phyloP scores from a whole-genome alignment of 1,140 invertebrate species.

The Zaprionus camerounensis region DNA sequence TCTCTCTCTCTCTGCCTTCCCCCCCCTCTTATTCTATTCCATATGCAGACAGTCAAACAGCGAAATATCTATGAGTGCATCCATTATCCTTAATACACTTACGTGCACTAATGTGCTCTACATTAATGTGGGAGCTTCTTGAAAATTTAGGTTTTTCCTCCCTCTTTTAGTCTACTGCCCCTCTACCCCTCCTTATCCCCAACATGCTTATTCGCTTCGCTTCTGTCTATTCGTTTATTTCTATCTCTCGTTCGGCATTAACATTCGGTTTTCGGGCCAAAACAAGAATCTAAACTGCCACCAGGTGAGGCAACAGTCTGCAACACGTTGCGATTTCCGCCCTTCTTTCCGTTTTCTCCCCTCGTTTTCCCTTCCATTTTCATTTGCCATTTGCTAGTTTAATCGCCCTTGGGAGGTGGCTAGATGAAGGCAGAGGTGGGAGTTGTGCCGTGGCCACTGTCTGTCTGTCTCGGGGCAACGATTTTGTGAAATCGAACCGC shows the following conservation, averaged over 20 bases:
- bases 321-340: conserved; percentile 35
- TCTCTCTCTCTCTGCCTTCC: not conserved
- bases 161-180: conserved; percentile 5
- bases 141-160: conserved; percentile 53
- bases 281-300: not conserved
- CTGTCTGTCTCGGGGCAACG: conserved; percentile 1
- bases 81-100: conserved; percentile 83
- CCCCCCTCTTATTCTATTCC: conserved; percentile 6
- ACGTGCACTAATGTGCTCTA: conserved; percentile 81
- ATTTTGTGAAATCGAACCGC: conserved; percentile 5
- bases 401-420: not conserved
- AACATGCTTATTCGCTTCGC: too few relatives aligned
- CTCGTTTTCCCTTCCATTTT: not conserved
- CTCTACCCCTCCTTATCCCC: not conserved
- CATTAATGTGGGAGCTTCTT: conserved; percentile 76
- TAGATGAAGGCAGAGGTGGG: too few relatives aligned
- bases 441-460: not conserved
- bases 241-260: not conserved
- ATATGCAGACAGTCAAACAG: conserved; percentile 53
- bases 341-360: not conserved
- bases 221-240: conserved; percentile 13
- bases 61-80: conserved; percentile 79
- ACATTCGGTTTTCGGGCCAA: not conserved
- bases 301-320: conserved; percentile 7
- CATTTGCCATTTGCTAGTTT: conserved; percentile 7